These are phyloP conservation scores for Heteropelma amictum DNA, from an alignment of 2,888 invertebrate genomes.

Conservation along the genomic window DNA sequence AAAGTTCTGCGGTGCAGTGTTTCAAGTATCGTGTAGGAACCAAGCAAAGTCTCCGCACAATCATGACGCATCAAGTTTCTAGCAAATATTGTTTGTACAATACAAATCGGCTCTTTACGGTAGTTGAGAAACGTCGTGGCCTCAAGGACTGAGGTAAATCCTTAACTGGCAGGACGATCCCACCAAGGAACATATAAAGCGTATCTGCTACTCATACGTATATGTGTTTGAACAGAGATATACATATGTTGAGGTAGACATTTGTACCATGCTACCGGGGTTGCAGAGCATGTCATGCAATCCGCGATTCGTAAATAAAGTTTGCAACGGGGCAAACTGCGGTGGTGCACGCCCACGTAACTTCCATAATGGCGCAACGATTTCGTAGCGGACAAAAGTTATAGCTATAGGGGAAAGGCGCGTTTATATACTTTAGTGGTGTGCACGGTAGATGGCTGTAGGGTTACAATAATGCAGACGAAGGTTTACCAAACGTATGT, in stretches of 20 bases:
- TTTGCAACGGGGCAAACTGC: conserved; percentile 74
- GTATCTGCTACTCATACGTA: not conserved
- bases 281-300: conserved; percentile 64
- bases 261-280: conserved; percentile 26
- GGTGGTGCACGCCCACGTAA: conserved; percentile 75
- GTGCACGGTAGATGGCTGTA: conserved; percentile 49
- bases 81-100: not conserved
- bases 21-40: too few species aligned
- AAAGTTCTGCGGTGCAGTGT: too few species aligned
- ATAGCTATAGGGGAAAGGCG: conserved; percentile 11
- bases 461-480: conserved; percentile 39
- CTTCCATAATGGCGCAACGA: conserved; percentile 76
- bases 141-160: conserved; percentile 46
- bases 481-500: conserved; percentile 37
- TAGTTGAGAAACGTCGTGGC: conserved; percentile 34
- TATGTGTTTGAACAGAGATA: conserved; percentile 2
- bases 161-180: conserved; percentile 30
- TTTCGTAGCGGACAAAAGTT: conserved; percentile 59
- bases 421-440: too few species aligned
- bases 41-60: not conserved
- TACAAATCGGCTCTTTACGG: not conserved
- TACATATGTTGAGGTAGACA: not conserved
- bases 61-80: not conserved
- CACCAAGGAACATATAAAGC: conserved; percentile 6
- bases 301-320: conserved; percentile 75